A percentile compares a stretch with the other conserved stretches of the same genome.
These are phyloP conservation scores for Xylota sylvarum DNA, from an alignment of 2,888 invertebrate genomes.

Conservation along the genomic window DNA sequence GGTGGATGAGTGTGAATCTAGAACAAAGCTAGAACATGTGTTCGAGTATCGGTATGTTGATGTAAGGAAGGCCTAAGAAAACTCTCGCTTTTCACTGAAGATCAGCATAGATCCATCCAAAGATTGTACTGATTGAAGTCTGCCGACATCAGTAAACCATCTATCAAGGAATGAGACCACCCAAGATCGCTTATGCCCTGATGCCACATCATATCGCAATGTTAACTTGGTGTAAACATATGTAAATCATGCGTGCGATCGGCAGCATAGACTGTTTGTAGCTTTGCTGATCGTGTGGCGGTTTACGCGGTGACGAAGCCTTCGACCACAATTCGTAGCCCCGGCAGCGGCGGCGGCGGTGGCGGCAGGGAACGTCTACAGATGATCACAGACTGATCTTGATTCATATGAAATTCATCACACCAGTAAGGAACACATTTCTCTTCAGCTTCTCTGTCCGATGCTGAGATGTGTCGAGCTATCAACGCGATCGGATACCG, in stretches of 20 bases:
- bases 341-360: conserved; percentile 6
- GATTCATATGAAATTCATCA: conserved; percentile 48
- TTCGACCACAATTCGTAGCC: conserved; percentile 39
- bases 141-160: conserved; percentile 76
- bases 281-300: conserved; percentile 65
- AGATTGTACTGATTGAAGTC: conserved; percentile 59
- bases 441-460: conserved; percentile 2
- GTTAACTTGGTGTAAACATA: conserved; percentile 78
- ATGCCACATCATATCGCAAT: conserved; percentile 75
- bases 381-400: conserved; percentile 59
- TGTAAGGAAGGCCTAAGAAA: conserved; percentile 22
- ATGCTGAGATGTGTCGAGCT: conserved; percentile 55
- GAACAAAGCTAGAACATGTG: conserved; percentile 66
- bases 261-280: conserved; percentile 55
- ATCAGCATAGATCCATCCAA: conserved; percentile 21
- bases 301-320: conserved; percentile 68
- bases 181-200: conserved; percentile 56
- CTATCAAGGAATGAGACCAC: conserved; percentile 71
- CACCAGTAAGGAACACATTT: conserved; percentile 62
- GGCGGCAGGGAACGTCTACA: conserved; percentile 20
- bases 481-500: conserved; percentile 65
- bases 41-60: conserved; percentile 24
- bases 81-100: conserved; percentile 44
- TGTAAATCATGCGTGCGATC: conserved; percentile 75
- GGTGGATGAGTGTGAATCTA: conserved; percentile 31